phyloP scores from a whole-genome alignment of 2,797 vertebrate species.

The Perodicticus potto region DNA sequence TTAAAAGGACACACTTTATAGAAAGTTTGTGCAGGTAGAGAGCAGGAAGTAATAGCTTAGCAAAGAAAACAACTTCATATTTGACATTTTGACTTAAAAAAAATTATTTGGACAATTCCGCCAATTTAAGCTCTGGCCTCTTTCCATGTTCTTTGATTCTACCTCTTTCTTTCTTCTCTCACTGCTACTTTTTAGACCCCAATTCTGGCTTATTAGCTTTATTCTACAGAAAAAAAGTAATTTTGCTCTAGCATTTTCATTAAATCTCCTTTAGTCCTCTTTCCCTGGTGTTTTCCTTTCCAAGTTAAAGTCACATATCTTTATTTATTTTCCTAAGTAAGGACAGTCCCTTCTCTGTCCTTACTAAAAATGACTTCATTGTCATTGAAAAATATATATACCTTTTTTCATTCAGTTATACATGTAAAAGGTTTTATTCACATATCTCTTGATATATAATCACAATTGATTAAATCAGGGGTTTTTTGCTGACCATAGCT shows the following conservation, averaged over 20 bases:
- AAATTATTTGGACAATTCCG: neutral
- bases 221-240: neutral
- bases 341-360: neutral
- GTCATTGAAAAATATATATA: neutral
- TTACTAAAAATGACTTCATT: neutral
- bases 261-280: neutral
- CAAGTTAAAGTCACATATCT: neutral
- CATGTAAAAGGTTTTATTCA: neutral
- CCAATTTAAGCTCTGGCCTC: rapidly evolving
- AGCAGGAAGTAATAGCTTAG: neutral
- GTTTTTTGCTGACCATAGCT: conserved; percentile 32
- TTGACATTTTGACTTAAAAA: no score
- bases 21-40: neutral
- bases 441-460: neutral
- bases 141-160: neutral
- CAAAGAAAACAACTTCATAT: neutral
- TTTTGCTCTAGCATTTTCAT: neutral
- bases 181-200: neutral
- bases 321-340: conserved; percentile 14
- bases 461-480: conserved; percentile 9
- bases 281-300: neutral
- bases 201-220: neutral
- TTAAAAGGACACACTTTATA: neutral
- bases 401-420: neutral
- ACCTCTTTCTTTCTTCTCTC: neutral